Conservation (phyloP, 2,888 invertebrate genomes). For the Aspidapion aeneum region DNA sequence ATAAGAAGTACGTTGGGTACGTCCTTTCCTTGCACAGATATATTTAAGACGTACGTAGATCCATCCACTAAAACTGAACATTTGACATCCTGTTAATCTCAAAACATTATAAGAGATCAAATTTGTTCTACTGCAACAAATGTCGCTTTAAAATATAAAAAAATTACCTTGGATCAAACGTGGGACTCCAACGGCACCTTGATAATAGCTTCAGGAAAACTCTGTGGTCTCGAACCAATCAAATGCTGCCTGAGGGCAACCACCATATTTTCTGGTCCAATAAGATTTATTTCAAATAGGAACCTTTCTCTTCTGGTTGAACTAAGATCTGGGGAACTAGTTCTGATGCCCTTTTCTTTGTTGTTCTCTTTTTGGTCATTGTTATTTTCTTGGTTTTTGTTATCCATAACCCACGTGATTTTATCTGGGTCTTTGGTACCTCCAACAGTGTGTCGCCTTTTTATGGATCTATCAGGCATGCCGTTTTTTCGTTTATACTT, state of each 20-base stretch:
- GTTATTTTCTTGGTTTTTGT: conserved; percentile 51
- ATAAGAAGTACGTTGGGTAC: no score
- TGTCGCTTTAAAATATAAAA: no score
- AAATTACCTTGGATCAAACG: no score
- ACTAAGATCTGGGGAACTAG: conserved; percentile 60
- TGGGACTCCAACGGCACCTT: conserved; percentile 59
- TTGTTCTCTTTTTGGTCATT: conserved; percentile 41
- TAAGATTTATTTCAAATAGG: conserved; percentile 52
- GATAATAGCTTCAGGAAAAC: conserved; percentile 52
- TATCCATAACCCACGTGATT: conserved; percentile 53
- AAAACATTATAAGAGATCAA: no score
- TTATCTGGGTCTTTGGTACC: conserved; percentile 85
- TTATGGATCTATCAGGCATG: conserved; percentile 78
- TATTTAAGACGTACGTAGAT: no score
- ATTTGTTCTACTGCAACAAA: no score
- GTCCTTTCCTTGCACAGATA: no score
- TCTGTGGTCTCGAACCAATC: conserved; percentile 52
- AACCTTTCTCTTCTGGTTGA: conserved; percentile 46
- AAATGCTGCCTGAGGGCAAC: conserved; percentile 49
- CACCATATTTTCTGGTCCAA: conserved; percentile 52
- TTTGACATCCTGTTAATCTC: no score
- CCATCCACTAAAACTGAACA: no score
- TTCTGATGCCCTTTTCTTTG: conserved; percentile 56
- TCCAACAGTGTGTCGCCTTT: conserved; percentile 88
- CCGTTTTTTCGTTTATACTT: conserved; percentile 74